Base-by-base conservation (phyloP, 2,888 invertebrate genomes). In the Polia nebulosa region DNA sequence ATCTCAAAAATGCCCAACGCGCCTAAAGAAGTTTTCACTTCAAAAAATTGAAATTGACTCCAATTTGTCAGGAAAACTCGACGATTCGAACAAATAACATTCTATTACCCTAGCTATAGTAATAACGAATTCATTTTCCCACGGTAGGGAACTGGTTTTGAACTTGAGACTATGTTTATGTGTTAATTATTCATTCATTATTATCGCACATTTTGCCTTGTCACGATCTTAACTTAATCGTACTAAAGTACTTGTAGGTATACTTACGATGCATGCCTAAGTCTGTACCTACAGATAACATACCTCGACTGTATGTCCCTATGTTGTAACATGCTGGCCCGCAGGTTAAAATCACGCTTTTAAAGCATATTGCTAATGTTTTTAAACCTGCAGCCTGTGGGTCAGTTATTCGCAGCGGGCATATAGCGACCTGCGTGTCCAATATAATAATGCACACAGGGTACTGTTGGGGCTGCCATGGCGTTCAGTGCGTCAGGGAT, bases 111-210 rank as follows among this genome's bases (percentile, higher is more conserved):
- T 62, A 73, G 80, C 71, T 83, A 83, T 76, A 82, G 81, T 76
- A 63, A 70, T 44, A 76, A 72, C 69, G 61, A 76, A 78, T 73
- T 72, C 66, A 66, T 64, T 65, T 88, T 88, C 88, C 82, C 88
- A 89, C 88, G 88, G 72, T 83, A 71, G 61, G 51, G n/a, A 83
- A 84, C 86, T 87, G 82, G 83, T 84, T 83, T 85, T 88, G 89
- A 89, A 87, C 89, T 89, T 89, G 89, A 85, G 85, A 83, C 80
- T 60, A 65, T 75, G 60, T 78, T 78, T 82, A 76, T 73, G 64
- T 39, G 83, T 84, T 89, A 87, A 87, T 88, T 89, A 88, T 84
- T 85, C 78, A 80, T 83, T 78, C 80, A 76, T 55, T 78, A 81
- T 84, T 81, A 78, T 76, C 66, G 69, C 61, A 80, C 69, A 75